A percentile compares a stretch with the other conserved stretches of the same genome.
These are phyloP conservation scores for Polyodon spathula DNA, from an alignment of 2,113 vertebrate species.

Conservation along the genomic window DNA sequence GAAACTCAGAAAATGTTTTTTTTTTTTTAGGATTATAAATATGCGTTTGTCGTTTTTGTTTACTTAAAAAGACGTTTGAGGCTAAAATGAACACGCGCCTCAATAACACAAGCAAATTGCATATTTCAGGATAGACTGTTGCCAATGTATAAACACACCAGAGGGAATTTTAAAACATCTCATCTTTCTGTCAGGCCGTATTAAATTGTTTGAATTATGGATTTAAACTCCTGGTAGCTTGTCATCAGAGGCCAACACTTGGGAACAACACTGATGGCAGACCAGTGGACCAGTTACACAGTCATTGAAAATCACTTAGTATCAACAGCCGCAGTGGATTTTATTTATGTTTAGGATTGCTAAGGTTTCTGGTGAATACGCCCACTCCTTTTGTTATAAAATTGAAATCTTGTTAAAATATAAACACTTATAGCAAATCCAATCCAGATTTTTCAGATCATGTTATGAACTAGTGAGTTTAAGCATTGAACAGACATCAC, in stretches of 20 bases:
- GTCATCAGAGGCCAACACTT: slow-evolving; percentile 22
- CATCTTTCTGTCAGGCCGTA: slow-evolving; percentile 46
- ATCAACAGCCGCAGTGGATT: slow-evolving; percentile 40
- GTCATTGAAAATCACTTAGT: slow-evolving; percentile 37
- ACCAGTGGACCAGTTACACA: no score
- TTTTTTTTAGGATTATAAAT: slow-evolving; percentile 47
- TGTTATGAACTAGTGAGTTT: no score
- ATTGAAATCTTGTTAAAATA: background rate
- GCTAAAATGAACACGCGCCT: slow-evolving; percentile 31
- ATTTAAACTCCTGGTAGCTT: slow-evolving; percentile 33
- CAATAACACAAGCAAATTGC: slow-evolving; percentile 36
- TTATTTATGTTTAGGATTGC: slow-evolving; percentile 32
- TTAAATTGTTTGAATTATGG: slow-evolving; percentile 43
- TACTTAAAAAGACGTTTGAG: slow-evolving; percentile 39
- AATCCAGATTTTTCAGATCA: no score
- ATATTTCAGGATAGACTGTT: slow-evolving; percentile 36
- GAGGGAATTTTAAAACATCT: slow-evolving; percentile 43
- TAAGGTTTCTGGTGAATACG: background rate
- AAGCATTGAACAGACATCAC: no score
- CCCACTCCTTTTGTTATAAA: slow-evolving; percentile 4
- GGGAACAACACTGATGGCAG: slow-evolving; percentile 35
- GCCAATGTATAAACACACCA: slow-evolving; percentile 47
- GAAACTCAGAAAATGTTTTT: slow-evolving; percentile 39
- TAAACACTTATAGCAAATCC: slow-evolving; percentile 1
- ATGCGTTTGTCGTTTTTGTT: slow-evolving; percentile 24